phyloP scores from a whole-genome alignment of 2,888 invertebrate species.

The Megaustenia siamemsis region DNA sequence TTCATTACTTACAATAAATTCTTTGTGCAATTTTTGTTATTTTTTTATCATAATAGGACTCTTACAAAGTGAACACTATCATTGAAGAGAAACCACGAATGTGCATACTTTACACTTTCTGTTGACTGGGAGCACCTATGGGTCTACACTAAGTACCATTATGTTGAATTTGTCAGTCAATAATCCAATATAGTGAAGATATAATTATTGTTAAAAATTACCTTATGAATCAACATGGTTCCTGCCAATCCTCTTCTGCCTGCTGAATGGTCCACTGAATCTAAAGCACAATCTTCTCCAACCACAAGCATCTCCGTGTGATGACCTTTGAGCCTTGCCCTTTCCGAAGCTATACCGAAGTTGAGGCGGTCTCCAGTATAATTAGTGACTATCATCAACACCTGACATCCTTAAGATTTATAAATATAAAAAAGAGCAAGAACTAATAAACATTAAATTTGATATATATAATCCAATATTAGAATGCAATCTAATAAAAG shows the following conservation, averaged over 20 bases:
- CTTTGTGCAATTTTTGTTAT: too few relatives aligned
- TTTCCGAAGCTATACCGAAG: conserved; percentile 77
- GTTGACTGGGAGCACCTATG: too few relatives aligned
- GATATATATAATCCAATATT: too few relatives aligned
- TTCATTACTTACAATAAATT: too few relatives aligned
- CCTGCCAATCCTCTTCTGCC: conserved; percentile 85
- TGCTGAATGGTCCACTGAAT: conserved; percentile 81
- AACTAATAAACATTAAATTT: too few relatives aligned
- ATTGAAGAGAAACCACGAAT: too few relatives aligned
- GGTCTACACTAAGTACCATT: too few relatives aligned
- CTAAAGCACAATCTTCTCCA: conserved; percentile 86
- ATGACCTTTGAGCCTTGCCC: conserved; percentile 80
- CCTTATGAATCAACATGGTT: conserved; percentile 82
- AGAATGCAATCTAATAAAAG: too few relatives aligned
- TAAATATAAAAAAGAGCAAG: not conserved
- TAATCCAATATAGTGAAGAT: not conserved
- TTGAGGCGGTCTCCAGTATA: conserved; percentile 79
- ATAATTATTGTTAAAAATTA: conserved; percentile 42
- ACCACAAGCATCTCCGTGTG: conserved; percentile 84
- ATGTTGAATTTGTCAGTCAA: too few relatives aligned
- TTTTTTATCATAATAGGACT: too few relatives aligned
- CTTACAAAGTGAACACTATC: too few relatives aligned
- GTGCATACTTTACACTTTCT: too few relatives aligned
- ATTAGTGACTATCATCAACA: conserved; percentile 77
- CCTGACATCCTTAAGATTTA: conserved; percentile 67